Evolutionary conservation across 2,888 invertebrate genomes (phyloP), one percentile per base, ranked within the genome.

Genomic region (Calameuta pallipes): DNA sequence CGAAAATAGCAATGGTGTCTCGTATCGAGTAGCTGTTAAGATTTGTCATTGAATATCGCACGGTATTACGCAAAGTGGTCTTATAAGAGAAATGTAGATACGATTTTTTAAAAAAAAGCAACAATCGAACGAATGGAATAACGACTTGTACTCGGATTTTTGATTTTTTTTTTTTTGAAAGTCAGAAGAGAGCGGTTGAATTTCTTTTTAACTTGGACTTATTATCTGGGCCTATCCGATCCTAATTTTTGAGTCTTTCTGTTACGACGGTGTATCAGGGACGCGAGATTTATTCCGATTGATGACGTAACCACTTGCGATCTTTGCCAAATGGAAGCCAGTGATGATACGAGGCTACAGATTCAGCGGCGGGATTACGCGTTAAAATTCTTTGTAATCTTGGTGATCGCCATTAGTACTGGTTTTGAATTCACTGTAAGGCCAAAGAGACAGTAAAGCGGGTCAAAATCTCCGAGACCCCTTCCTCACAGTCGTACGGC

Each of bases 331-430:
- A 23, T 34, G 80, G 83, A 86, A 87, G 91, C 90, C 91, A 85
- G 85, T 91, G 91, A 91, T 91, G 91, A 91, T 90, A 78, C 80
- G 87, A 87, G 90, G 91, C 90, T 87, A 89, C 88, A 82, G 89
- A 89, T 83, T 83, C 82, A 85, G 88, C 87, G 84, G 89, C 86
- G 83, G 89, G 89, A 88, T 89, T 89, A 85, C 79, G 69, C 74
- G 76, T 82, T 74, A 75, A 82, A 90, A 87, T 85, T 90, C 91
- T 91, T 91, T 90, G 91, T 90, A 92, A 92, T 92, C 91, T 92
- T 92, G 91, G 91, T 89, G 90, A 86, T 82, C 84, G 87, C 84
- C 88, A 77, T 79, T 85, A 91, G 86, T 84, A 75, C 85, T 83
- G 89, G 86, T 85, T 80, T 85, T 80, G 74, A 77, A 80, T 87